phyloP scores from a whole-genome alignment of 2,113 vertebrate species.

The Pedionomus torquatus region DNA sequence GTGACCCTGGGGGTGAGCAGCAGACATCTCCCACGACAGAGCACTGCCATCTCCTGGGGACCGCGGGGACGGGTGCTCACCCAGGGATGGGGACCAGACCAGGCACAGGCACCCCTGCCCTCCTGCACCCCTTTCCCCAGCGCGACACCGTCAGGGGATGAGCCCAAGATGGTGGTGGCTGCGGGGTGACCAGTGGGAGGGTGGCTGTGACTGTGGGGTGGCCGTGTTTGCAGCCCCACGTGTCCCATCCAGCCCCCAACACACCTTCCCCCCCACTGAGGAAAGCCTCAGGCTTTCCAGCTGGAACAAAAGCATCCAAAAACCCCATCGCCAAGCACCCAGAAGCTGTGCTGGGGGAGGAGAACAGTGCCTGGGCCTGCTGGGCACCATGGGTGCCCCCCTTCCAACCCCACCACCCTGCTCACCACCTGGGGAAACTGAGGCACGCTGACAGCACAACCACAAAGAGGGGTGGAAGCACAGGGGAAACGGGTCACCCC shows the following conservation, averaged over 20 bases:
- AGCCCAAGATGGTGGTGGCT: background rate
- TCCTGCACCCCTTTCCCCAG: rapidly evolving
- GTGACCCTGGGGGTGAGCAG: background rate
- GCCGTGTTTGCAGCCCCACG: rapidly evolving
- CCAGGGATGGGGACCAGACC: background rate
- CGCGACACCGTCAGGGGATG: rapidly evolving
- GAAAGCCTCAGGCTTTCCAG: background rate
- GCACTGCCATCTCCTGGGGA: conserved; percentile 63
- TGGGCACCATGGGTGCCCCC: background rate
- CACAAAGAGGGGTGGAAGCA: background rate
- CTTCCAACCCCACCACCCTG: background rate
- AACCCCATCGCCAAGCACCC: background rate
- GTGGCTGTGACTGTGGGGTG: background rate
- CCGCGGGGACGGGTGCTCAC: background rate
- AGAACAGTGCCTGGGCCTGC: rapidly evolving
- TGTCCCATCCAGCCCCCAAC: background rate
- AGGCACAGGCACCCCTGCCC: background rate
- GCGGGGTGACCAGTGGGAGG: background rate
- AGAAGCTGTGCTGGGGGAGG: rapidly evolving
- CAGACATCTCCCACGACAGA: conserved; percentile 14
- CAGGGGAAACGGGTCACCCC: rapidly evolving
- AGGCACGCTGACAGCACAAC: background rate
- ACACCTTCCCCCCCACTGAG: rapidly evolving
- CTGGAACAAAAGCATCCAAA: background rate
- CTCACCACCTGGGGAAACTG: background rate